Conservation (phyloP, 2,888 invertebrate genomes). For the Cyrtodaria siliqua region DNA sequence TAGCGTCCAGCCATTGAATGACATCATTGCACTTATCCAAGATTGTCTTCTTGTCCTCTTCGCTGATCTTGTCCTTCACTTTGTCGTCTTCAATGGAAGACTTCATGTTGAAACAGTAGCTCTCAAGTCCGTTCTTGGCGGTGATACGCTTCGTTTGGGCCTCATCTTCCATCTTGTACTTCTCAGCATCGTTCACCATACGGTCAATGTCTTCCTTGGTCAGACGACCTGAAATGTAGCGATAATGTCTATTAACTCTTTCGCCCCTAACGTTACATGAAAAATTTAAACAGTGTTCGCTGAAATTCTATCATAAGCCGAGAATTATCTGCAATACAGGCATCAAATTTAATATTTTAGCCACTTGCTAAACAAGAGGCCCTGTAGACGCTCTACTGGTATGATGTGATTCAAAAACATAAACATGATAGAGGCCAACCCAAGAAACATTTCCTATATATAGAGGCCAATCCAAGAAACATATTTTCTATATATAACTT, state of each 20-base stretch:
- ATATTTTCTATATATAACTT: no score
- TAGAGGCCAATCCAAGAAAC: no score
- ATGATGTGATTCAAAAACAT: no score
- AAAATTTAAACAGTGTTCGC: no score
- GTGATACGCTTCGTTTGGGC: slow-evolving; percentile 89
- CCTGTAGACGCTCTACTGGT: no score
- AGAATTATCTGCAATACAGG: no score
- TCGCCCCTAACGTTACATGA: no score
- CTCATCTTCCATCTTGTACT: slow-evolving; percentile 91
- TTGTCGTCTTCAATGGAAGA: slow-evolving; percentile 96
- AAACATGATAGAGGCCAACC: no score
- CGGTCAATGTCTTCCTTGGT: slow-evolving; percentile 97
- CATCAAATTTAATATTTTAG: no score
- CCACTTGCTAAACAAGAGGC: no score
- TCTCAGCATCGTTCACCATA: slow-evolving; percentile 96
- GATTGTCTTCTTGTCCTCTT: slow-evolving; percentile 93
- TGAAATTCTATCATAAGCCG: no score
- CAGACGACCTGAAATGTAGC: slow-evolving; percentile 88
- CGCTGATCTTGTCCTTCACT: slow-evolving; percentile 95
- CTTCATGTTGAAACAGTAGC: slow-evolving; percentile 97
- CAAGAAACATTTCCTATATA: no score
- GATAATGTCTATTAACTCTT: background rate
- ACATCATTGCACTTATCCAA: slow-evolving; percentile 94
- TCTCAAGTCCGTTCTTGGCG: slow-evolving; percentile 92
- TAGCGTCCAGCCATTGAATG: slow-evolving; percentile 87